Evolutionary conservation across 1,140 invertebrate species (phyloP).

Genomic region (Atta texana): DNA sequence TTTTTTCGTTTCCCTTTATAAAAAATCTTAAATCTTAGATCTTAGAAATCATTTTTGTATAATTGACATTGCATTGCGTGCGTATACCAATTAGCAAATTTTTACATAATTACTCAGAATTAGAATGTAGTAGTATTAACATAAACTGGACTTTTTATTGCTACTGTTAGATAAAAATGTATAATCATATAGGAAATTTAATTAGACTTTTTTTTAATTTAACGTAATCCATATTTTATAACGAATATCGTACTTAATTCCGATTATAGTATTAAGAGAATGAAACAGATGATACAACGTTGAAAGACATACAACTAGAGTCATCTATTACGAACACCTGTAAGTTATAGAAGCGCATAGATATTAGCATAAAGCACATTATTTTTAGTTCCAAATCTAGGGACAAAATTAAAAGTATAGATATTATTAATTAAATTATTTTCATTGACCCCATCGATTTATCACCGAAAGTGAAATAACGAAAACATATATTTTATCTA

Average conservation of each 20-base stretch:
- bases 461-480: neutral
- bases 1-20: neutral
- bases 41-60: neutral
- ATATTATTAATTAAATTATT: slow-evolving; percentile 30
- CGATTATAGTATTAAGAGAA: neutral
- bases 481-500: neutral
- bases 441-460: neutral
- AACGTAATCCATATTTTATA: neutral
- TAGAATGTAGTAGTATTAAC: neutral
- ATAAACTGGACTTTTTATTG: neutral
- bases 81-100: neutral
- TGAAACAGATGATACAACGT: neutral
- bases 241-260: neutral
- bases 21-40: neutral
- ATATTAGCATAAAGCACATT: slow-evolving; percentile 1
- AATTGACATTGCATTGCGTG: neutral
- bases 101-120: neutral
- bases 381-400: too few relatives aligned
- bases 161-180: neutral
- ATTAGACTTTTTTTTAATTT: neutral
- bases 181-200: neutral
- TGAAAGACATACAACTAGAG: slow-evolving; percentile 49
- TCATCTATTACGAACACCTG: slow-evolving; percentile 36
- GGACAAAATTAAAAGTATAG: neutral
- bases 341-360: slow-evolving; percentile 23